phyloP scores from a whole-genome alignment of 2,888 invertebrate genomes.

The Drosophila putrida region DNA sequence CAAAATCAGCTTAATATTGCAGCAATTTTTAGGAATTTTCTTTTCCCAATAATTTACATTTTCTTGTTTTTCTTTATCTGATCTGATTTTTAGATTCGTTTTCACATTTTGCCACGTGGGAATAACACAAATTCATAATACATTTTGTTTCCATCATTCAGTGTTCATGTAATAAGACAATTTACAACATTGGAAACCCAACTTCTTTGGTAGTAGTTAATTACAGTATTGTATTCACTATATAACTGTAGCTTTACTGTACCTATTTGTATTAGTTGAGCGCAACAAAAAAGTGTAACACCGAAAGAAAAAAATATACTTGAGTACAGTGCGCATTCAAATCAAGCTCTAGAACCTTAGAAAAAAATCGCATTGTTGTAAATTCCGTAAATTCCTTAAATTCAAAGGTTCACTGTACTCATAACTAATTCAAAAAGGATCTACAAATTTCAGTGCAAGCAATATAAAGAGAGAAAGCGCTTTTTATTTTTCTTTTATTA shows the following conservation, averaged over 20 bases:
- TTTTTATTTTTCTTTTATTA: slow-evolving; percentile 13
- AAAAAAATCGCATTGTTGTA: not conserved
- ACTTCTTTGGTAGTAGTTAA: not conserved
- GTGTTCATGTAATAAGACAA: slow-evolving; percentile 13
- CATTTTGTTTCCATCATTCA: slow-evolving; percentile 15
- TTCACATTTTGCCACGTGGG: slow-evolving; percentile 17
- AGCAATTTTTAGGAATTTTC: slow-evolving; percentile 22
- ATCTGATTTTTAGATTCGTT: not conserved
- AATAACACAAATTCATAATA: slow-evolving; percentile 23
- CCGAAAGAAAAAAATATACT: not conserved
- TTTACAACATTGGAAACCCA: not conserved
- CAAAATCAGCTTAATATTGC: slow-evolving; percentile 27
- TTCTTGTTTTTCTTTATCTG: not conserved
- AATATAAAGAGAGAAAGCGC: slow-evolving; percentile 11
- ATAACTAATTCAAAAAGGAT: slow-evolving; percentile 9
- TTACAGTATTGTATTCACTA: not conserved
- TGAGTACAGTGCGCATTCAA: slow-evolving; percentile 23
- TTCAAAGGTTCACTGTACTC: slow-evolving; percentile 11
- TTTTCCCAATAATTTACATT: slow-evolving; percentile 4
- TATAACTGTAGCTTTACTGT: slow-evolving; percentile 1
- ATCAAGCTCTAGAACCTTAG: not conserved
- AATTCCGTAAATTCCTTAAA: too few relatives aligned
- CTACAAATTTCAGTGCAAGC: slow-evolving; percentile 34
- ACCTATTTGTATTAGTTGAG: slow-evolving; percentile 13
- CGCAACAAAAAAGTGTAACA: not conserved